Evolutionary conservation across 2,113 vertebrate species (phyloP).

Genomic region (Herpetotheres cachinnans): DNA sequence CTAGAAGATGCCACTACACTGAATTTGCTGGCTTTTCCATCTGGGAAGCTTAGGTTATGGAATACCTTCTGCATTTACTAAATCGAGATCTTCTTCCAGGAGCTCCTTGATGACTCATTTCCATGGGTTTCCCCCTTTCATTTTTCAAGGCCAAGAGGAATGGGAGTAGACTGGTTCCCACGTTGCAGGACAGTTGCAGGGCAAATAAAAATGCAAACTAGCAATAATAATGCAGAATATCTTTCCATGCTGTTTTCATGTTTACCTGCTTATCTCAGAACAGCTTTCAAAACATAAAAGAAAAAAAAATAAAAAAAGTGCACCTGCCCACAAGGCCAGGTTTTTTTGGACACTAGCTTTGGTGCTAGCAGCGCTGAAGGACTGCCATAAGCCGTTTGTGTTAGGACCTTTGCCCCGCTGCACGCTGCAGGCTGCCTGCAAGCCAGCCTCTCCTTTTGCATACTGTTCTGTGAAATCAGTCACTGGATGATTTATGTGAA

Average conservation of each 20-base stretch:
- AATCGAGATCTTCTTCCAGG: constrained; percentile 14
- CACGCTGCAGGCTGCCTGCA: background rate
- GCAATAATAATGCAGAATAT: background rate
- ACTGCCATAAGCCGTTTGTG: background rate
- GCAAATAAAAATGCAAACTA: background rate
- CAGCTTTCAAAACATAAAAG: background rate
- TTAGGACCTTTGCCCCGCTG: background rate
- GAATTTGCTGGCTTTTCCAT: background rate
- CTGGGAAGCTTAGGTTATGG: background rate
- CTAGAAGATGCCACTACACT: accelerated
- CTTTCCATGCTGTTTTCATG: background rate
- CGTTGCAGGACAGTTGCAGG: background rate
- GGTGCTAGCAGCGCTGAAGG: background rate
- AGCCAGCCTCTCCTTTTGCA: background rate
- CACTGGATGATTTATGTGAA: background rate
- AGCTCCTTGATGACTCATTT: constrained; percentile 29
- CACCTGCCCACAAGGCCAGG: background rate
- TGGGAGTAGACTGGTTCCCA: background rate
- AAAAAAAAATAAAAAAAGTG: background rate
- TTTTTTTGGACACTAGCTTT: background rate
- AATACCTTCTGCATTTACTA: background rate
- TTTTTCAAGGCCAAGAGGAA: background rate
- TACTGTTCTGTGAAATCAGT: accelerated
- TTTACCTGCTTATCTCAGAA: background rate
- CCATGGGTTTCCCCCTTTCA: constrained; percentile 23